These are phyloP conservation scores for Drosophila suzukii DNA, from an alignment of 1,140 invertebrate species.

Conservation along the genomic window DNA sequence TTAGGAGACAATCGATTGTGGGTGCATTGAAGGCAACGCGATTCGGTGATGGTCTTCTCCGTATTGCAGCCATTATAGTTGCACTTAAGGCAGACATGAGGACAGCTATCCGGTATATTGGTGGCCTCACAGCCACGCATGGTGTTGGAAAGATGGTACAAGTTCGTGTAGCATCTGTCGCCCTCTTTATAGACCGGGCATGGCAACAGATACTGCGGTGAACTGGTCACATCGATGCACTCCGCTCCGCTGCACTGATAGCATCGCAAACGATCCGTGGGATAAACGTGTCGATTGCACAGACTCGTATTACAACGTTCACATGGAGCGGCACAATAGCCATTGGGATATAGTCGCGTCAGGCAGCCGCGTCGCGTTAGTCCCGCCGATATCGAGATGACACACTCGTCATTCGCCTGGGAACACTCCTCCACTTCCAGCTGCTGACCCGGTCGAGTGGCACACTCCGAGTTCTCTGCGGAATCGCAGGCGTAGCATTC, in stretches of 20 bases:
- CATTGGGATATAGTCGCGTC: slow-evolving; percentile 57
- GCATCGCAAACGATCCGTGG: slow-evolving; percentile 62
- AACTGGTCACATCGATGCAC: slow-evolving; percentile 63
- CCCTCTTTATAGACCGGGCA: slow-evolving; percentile 62
- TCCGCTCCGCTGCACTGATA: slow-evolving; percentile 70
- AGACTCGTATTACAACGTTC: slow-evolving; percentile 67
- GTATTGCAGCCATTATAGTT: slow-evolving; percentile 76
- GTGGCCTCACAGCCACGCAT: slow-evolving; percentile 68
- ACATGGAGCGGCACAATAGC: slow-evolving; percentile 68
- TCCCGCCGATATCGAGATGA: slow-evolving; percentile 66
- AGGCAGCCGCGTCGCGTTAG: slow-evolving; percentile 70
- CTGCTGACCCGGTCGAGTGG: slow-evolving; percentile 70
- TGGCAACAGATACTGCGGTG: slow-evolving; percentile 53
- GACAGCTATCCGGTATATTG: slow-evolving; percentile 51
- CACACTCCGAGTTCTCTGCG: slow-evolving; percentile 65
- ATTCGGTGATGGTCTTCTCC: slow-evolving; percentile 58
- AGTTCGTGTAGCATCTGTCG: slow-evolving; percentile 76
- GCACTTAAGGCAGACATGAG: slow-evolving; percentile 77
- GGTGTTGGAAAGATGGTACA: slow-evolving; percentile 61
- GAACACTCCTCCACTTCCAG: slow-evolving; percentile 72
- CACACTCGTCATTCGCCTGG: slow-evolving; percentile 47
- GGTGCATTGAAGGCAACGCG: slow-evolving; percentile 61
- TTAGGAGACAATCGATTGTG: slow-evolving; percentile 45
- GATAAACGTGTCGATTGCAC: slow-evolving; percentile 73
- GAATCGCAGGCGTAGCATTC: slow-evolving; percentile 78